Conservation (phyloP, 2,888 invertebrate genomes). For the Rapana venosa region DNA sequence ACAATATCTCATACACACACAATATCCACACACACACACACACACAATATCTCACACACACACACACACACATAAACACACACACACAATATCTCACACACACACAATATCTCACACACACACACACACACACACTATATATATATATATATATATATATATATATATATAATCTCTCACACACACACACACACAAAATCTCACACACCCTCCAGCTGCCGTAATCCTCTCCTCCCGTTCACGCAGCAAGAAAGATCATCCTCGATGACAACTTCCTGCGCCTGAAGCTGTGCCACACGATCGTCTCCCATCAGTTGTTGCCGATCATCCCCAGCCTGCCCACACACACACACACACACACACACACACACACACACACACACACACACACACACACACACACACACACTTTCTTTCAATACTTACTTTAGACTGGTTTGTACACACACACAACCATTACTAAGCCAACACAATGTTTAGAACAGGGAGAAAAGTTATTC, state of each 20-base stretch:
- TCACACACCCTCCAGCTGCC: slow-evolving; percentile 84
- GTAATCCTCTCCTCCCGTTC: slow-evolving; percentile 90
- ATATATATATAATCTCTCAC: no score
- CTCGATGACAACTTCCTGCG: slow-evolving; percentile 75
- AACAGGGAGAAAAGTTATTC: no score
- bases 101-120: no score
- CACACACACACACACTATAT: no score
- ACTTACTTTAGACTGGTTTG: neutral
- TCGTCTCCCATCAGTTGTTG: slow-evolving; percentile 69
- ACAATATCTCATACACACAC: no score
- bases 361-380: neutral
- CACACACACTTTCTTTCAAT: neutral
- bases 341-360: neutral
- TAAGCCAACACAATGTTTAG: no score
- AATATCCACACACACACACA: no score
- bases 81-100: no score
- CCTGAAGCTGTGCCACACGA: slow-evolving; percentile 69
- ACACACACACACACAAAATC: neutral
- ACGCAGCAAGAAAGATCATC: slow-evolving; percentile 83
- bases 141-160: no score
- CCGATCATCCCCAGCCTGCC: slow-evolving; percentile 74
- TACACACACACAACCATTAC: no score
- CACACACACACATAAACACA: no score
- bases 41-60: no score
- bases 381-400: neutral